Percentiles rank a stretch among this genome's conserved stretches.
phyloP scores from a whole-genome alignment of 1,140 invertebrate genomes.

The Drosophila bipectinata region DNA sequence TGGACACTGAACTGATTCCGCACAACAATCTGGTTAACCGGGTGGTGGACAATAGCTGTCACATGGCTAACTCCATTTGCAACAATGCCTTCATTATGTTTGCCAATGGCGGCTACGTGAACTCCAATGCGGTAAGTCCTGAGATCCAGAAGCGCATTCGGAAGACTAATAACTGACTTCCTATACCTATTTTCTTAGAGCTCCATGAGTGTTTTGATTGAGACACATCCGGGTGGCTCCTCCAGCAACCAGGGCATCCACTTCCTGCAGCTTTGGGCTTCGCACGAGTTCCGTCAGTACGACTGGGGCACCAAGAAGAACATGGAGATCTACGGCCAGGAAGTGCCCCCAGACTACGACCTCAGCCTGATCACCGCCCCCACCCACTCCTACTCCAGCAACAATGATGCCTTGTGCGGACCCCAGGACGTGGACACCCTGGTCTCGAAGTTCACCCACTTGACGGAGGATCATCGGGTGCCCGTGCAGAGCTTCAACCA shows the following conservation, averaged over 20 bases:
- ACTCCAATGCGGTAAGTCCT: constrained; percentile 56
- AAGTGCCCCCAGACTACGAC: constrained; percentile 85
- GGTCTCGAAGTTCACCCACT: constrained; percentile 38
- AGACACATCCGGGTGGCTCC: constrained; percentile 84
- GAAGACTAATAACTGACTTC: background rate
- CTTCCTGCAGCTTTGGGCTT: constrained; percentile 83
- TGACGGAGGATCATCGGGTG: constrained; percentile 83
- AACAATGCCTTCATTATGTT: constrained; percentile 65
- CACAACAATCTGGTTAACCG: constrained; percentile 66
- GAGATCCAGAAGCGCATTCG: background rate
- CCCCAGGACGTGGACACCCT: constrained; percentile 86
- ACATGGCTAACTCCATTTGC: constrained; percentile 38
- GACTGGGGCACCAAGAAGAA: constrained; percentile 84
- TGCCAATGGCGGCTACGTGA: constrained; percentile 68
- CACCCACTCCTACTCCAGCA: constrained; percentile 86
- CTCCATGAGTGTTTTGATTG: constrained; percentile 82
- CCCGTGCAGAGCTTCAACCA: constrained; percentile 88
- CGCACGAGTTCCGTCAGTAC: constrained; percentile 78
- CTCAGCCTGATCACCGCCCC: constrained; percentile 86
- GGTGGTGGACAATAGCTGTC: constrained; percentile 54
- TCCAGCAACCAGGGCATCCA: constrained; percentile 85
- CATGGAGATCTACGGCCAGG: constrained; percentile 83
- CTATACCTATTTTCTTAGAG: constrained; percentile 48
- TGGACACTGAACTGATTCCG: constrained; percentile 63
- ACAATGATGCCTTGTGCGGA: constrained; percentile 86